Conservation (phyloP, 2,797 vertebrate genomes). For the Cyclura pinguis region DNA sequence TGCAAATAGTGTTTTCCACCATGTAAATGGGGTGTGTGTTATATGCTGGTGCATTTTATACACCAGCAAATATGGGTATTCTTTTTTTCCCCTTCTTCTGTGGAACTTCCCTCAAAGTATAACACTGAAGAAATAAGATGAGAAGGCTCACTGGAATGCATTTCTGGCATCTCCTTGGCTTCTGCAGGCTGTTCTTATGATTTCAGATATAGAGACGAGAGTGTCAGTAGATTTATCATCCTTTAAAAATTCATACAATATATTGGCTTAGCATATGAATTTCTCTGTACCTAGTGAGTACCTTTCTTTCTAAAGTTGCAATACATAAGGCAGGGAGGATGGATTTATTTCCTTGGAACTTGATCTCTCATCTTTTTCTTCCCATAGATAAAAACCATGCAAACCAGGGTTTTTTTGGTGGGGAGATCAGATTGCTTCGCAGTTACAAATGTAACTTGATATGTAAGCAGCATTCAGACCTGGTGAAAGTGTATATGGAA, state of each 20-base stretch:
- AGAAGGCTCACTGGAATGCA: accelerated
- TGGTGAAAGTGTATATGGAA: background rate
- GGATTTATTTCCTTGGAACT: background rate
- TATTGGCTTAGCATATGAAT: background rate
- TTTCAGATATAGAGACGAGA: slow-evolving; percentile 1
- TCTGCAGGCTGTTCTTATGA: background rate
- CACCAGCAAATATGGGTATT: too few species aligned
- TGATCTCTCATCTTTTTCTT: background rate
- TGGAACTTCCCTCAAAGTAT: background rate
- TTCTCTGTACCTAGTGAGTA: background rate
- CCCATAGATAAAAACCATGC: background rate
- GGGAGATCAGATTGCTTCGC: background rate
- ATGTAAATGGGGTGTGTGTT: too few species aligned
- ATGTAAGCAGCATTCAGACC: background rate
- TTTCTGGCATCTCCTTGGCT: slow-evolving; percentile 19
- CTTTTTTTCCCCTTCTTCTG: background rate
- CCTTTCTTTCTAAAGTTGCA: background rate
- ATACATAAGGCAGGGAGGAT: background rate
- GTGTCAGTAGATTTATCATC: background rate
- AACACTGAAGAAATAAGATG: background rate
- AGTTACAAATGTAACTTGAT: background rate
- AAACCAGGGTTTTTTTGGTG: too few species aligned
- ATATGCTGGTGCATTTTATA: too few species aligned
- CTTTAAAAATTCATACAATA: slow-evolving; percentile 30
- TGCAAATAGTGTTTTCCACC: too few species aligned